Evolutionary conservation across 2,888 invertebrate genomes (phyloP).

Genomic region (Protula sp.): DNA sequence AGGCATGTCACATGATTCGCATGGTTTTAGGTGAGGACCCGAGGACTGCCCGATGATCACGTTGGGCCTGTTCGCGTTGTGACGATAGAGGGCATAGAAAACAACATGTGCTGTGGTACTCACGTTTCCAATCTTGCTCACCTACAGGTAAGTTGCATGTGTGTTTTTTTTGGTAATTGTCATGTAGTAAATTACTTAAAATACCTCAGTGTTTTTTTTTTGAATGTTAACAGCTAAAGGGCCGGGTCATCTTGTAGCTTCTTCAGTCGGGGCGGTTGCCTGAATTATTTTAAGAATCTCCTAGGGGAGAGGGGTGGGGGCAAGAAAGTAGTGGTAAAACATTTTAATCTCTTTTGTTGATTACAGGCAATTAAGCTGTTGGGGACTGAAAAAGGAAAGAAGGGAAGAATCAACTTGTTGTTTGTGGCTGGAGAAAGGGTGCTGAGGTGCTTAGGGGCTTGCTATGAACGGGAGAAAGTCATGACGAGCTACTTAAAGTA

Average conservation of each 20-base stretch:
- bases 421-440: constrained; percentile 73
- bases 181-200: no score
- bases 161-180: no score
- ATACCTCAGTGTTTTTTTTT: no score
- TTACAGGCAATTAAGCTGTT: constrained; percentile 61
- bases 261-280: no score
- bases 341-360: no score
- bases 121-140: constrained; percentile 71
- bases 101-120: constrained; percentile 83
- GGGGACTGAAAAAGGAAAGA: constrained; percentile 69
- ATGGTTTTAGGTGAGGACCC: constrained; percentile 66
- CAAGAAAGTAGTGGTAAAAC: no score
- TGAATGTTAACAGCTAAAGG: no score
- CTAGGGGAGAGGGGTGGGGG: no score
- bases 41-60: constrained; percentile 76
- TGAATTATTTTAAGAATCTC: no score
- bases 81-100: constrained; percentile 70
- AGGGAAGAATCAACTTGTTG: constrained; percentile 56
- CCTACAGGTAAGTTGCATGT: constrained; percentile 53
- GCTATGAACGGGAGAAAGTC: constrained; percentile 65
- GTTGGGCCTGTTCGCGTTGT: constrained; percentile 71
- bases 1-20: no score
- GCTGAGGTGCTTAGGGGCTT: constrained; percentile 60
- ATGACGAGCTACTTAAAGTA: constrained; percentile 70
- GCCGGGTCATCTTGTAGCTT: no score